Evolutionary conservation across 2,797 vertebrate species (phyloP).

Genomic region (Phrynocephalus forsythii): DNA sequence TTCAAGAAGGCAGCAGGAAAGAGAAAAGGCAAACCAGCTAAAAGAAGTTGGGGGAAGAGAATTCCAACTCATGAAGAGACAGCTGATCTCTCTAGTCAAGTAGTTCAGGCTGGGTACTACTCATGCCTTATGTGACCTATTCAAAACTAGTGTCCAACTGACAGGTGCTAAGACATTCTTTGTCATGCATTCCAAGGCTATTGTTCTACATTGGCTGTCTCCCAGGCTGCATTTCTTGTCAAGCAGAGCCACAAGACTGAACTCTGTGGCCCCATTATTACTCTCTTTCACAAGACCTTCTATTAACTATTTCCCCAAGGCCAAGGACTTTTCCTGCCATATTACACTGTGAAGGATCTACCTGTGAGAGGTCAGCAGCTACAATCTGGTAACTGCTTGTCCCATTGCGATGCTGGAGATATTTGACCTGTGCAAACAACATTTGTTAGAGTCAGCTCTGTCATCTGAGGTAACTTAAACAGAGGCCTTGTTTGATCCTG

Average conservation of each 20-base stretch:
- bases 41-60: neutral
- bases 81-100: too few relatives aligned
- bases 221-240: too few relatives aligned
- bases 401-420: neutral
- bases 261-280: too few relatives aligned
- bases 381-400: neutral
- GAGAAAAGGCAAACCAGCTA: neutral
- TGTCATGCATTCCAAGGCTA: neutral
- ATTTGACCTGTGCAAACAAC: neutral
- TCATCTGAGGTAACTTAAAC: neutral
- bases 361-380: neutral
- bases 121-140: neutral
- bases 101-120: neutral
- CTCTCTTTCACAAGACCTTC: too few relatives aligned
- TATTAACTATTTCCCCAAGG: too few relatives aligned
- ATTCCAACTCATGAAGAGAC: too few relatives aligned
- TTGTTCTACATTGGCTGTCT: neutral
- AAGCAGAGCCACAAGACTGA: too few relatives aligned
- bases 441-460: neutral
- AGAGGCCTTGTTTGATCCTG: neutral
- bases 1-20: neutral
- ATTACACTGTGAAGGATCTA: too few relatives aligned
- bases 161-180: neutral
- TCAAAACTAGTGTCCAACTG: neutral
- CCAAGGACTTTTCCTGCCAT: too few relatives aligned